phyloP scores from a whole-genome alignment of 1,140 invertebrate genomes.

The Trichomalopsis sarcophagae region DNA sequence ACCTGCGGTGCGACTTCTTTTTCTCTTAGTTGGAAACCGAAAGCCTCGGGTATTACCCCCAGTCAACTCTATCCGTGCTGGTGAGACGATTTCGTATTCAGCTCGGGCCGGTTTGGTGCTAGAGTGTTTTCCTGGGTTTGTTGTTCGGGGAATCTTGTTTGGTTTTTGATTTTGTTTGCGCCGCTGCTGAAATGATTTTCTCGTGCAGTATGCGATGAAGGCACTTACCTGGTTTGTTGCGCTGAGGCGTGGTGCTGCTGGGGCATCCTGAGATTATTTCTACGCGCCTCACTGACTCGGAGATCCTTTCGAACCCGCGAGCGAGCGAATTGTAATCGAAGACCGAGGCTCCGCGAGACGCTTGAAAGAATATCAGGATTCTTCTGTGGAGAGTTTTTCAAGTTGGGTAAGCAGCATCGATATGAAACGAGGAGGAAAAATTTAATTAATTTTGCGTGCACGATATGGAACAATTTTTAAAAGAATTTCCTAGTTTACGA shows the following conservation, averaged over 20 bases:
- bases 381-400: neutral
- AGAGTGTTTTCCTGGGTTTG: neutral
- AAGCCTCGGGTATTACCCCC: neutral
- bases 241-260: neutral
- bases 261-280: neutral
- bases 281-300: neutral
- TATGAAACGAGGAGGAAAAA: too few relatives aligned
- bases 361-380: neutral
- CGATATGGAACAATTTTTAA: too few relatives aligned
- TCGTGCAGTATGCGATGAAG: neutral
- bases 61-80: neutral
- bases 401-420: neutral
- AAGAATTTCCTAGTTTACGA: too few relatives aligned
- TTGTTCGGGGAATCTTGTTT: neutral
- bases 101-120: neutral
- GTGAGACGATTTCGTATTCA: slow-evolving; percentile 3
- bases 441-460: too few relatives aligned
- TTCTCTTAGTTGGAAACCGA: neutral
- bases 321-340: neutral
- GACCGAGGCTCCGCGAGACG: neutral
- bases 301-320: too few relatives aligned
- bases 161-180: neutral
- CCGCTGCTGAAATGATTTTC: neutral
- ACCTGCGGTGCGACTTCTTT: neutral
- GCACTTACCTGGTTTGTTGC: neutral